Evolutionary conservation across 1,140 invertebrate species (phyloP).

Genomic region (Leptinotarsa defecta): DNA sequence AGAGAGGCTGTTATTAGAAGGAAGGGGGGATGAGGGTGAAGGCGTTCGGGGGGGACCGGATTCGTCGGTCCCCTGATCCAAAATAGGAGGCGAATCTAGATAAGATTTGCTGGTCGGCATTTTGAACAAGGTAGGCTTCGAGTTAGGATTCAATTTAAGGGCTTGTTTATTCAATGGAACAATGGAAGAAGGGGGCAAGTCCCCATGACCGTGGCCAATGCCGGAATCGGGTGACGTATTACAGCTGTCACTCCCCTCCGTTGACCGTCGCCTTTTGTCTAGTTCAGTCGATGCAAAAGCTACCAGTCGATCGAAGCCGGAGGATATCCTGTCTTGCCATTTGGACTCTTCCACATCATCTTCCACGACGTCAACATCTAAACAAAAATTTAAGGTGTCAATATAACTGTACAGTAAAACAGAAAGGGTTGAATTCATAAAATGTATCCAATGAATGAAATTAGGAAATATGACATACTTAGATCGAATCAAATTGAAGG

Average conservation of each 20-base stretch:
- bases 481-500: too few relatives aligned
- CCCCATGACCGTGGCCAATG: slow-evolving; percentile 69
- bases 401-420: slow-evolving; percentile 19
- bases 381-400: slow-evolving; percentile 14
- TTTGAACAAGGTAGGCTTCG: slow-evolving; percentile 56
- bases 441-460: too few relatives aligned
- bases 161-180: slow-evolving; percentile 57
- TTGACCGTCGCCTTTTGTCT: slow-evolving; percentile 77
- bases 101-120: slow-evolving; percentile 52
- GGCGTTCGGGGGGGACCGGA: slow-evolving; percentile 69
- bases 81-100: slow-evolving; percentile 59
- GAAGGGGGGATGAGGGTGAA: slow-evolving; percentile 64
- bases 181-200: slow-evolving; percentile 60
- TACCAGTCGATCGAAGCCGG: slow-evolving; percentile 83
- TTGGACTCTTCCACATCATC: slow-evolving; percentile 67
- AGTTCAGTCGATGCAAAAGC: slow-evolving; percentile 84
- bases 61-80: slow-evolving; percentile 57
- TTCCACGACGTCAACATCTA: slow-evolving; percentile 58
- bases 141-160: slow-evolving; percentile 49
- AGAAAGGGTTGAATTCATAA: background rate
- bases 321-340: slow-evolving; percentile 85
- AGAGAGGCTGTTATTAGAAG: slow-evolving; percentile 47
- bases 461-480: too few relatives aligned
- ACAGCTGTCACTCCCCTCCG: slow-evolving; percentile 69
- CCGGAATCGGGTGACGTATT: slow-evolving; percentile 80